A percentile compares a stretch with the other conserved stretches of the same genome.
phyloP scores from a whole-genome alignment of 2,888 invertebrate genomes.

The Sinhomidia bicolor region DNA sequence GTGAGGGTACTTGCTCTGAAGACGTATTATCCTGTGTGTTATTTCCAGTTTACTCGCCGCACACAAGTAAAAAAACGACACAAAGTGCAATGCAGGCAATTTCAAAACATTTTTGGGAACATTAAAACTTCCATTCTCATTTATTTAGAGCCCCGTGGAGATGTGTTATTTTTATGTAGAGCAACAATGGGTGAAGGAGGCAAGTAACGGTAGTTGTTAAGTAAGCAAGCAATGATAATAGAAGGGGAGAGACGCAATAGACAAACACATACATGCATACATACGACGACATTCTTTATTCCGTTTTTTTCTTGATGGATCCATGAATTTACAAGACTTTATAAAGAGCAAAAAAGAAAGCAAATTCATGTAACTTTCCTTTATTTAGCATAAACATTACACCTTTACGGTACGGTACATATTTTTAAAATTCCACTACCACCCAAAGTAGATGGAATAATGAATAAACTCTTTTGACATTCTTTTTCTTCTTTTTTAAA shows the following conservation, averaged over 20 bases:
- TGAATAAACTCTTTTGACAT: constrained; percentile 34
- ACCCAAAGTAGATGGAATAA: neutral
- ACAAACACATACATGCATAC: neutral
- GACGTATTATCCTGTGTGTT: neutral
- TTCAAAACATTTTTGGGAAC: constrained; percentile 61
- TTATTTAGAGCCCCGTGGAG: constrained; percentile 66
- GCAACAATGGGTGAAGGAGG: constrained; percentile 49
- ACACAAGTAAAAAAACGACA: constrained; percentile 33
- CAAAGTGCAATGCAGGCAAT: constrained; percentile 37
- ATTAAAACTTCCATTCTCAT: constrained; percentile 70
- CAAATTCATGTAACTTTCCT: constrained; percentile 14
- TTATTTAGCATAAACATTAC: constrained; percentile 21
- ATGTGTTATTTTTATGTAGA: constrained; percentile 51
- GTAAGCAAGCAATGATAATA: neutral
- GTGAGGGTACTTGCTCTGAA: constrained; percentile 24
- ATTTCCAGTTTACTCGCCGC: constrained; percentile 40
- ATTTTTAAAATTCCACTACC: neutral
- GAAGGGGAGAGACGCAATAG: neutral
- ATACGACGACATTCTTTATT: neutral
- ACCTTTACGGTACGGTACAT: constrained; percentile 16
- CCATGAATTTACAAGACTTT: constrained; percentile 15
- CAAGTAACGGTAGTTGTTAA: constrained; percentile 41
- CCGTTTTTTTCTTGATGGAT: constrained; percentile 26
- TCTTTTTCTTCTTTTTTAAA: neutral
- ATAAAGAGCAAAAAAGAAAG: constrained; percentile 17